Base-by-base conservation (phyloP, 1,140 invertebrate genomes). In the Episyrphus balteatus region DNA sequence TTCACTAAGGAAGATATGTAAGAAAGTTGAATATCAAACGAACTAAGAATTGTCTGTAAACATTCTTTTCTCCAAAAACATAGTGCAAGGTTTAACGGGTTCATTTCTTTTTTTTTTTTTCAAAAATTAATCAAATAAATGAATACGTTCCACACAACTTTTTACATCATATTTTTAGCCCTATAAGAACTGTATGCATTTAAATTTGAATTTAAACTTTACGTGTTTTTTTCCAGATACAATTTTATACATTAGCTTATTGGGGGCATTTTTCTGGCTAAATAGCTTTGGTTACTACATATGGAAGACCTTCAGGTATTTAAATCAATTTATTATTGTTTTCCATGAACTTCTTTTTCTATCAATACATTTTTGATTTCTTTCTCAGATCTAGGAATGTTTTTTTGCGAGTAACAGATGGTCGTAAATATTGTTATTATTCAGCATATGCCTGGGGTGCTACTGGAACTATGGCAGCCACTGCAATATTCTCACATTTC, bases 261-360 rank as follows among this genome's bases (percentile, higher is more conserved):
- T 88, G 34, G 83, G 79, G 12, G 82, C 84, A 26, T 88, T 88
- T 68, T 87, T 88, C 55, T 90, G 86, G 86, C 68, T 90, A 0
- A 88, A 84, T 55, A 84, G 83, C 55, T 75, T 87, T 44, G 85
- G 84, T 37, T 89, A 85, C 63, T 88, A 88, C 59, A 83, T 89
- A 38, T 89, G 86, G 86, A 86, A 82, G 62, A 88, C 83, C 1
- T 88, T 88, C 54, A n/a, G n/a, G n/a, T n/a, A n/a, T n/a, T n/a
- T n/a, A n/a, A n/a, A n/a, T n/a, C n/a, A n/a, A n/a, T n/a, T n/a
- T n/a, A n/a, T n/a, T n/a, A n/a, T n/a, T n/a, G 78, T 75, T 15
- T 13, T 41, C 14, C 11, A 54, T 44, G n/a, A 11, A 45, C 11
- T 15, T 15, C 14, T 30, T 26, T 52, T 43, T 42, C 13, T 15